These are phyloP conservation scores for Phyllotis vaccarum DNA, from an alignment of 2,797 vertebrate species.

Conservation along the genomic window DNA sequence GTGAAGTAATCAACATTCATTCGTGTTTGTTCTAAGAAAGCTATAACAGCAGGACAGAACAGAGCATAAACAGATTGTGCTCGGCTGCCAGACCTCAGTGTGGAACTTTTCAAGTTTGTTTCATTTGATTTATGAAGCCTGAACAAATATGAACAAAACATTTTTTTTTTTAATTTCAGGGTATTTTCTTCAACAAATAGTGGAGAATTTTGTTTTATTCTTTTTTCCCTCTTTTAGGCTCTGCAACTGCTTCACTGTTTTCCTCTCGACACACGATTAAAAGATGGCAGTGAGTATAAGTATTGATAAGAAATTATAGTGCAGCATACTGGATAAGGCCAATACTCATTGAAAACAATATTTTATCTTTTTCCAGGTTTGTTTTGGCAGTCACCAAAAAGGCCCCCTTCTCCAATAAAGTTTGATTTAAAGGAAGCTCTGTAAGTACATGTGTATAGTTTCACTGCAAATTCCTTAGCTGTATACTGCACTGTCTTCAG, in stretches of 20 bases:
- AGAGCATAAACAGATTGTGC: background rate
- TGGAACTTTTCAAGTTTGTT: background rate
- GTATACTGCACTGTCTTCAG: background rate
- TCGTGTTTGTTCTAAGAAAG: background rate
- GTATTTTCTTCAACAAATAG: background rate
- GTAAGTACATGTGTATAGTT: constrained; percentile 90
- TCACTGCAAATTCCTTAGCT: constrained; percentile 42
- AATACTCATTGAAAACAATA: constrained; percentile 72
- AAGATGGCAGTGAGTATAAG: constrained; percentile 96
- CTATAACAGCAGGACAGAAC: background rate
- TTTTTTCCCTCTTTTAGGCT: constrained; percentile 88
- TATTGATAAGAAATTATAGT: constrained; percentile 8
- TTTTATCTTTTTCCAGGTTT: constrained; percentile 90
- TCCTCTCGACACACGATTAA: constrained; percentile 97
- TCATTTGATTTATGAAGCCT: background rate
- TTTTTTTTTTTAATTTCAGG: background rate
- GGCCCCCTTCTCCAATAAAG: constrained; percentile 95
- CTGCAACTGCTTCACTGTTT: constrained; percentile 98
- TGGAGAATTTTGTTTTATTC: background rate
- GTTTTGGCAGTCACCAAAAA: constrained; percentile 99
- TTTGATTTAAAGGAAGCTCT: constrained; percentile 96
- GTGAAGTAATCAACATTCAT: background rate
- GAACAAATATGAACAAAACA: background rate
- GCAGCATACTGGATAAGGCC: background rate
- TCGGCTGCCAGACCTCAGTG: background rate